A percentile compares a stretch with the other conserved stretches of the same genome.
phyloP scores from a whole-genome alignment of 2,797 vertebrate genomes.

The Megaceryle alcyon region DNA sequence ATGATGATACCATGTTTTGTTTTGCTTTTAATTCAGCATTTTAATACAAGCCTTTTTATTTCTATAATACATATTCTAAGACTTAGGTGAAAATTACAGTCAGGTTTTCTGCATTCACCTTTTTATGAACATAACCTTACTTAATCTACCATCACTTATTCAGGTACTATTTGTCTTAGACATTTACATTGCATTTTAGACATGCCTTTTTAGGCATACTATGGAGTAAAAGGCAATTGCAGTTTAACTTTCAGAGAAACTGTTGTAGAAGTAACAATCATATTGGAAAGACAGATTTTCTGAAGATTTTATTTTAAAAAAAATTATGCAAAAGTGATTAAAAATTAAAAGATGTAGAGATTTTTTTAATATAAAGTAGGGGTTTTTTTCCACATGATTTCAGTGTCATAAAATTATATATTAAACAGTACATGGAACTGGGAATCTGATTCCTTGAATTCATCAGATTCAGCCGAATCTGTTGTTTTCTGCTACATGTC shows the following conservation, averaged over 20 bases:
- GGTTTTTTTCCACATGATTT: neutral
- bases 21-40: neutral
- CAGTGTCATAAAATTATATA: neutral
- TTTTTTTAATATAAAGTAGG: neutral
- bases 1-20: neutral
- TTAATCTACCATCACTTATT: neutral
- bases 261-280: neutral
- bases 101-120: neutral
- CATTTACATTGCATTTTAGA: neutral
- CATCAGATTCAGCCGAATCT: neutral
- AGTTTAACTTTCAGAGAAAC: neutral
- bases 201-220: neutral
- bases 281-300: neutral
- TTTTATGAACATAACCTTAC: neutral
- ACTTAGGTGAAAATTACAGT: neutral
- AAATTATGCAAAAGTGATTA: neutral
- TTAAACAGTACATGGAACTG: neutral
- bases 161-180: neutral
- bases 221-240: neutral
- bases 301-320: neutral
- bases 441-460: neutral
- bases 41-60: neutral
- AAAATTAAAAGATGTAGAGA: neutral
- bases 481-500: neutral
- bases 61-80: neutral